These are phyloP conservation scores for Dicaeum eximium DNA, from an alignment of 2,113 vertebrate genomes.

Conservation along the genomic window DNA sequence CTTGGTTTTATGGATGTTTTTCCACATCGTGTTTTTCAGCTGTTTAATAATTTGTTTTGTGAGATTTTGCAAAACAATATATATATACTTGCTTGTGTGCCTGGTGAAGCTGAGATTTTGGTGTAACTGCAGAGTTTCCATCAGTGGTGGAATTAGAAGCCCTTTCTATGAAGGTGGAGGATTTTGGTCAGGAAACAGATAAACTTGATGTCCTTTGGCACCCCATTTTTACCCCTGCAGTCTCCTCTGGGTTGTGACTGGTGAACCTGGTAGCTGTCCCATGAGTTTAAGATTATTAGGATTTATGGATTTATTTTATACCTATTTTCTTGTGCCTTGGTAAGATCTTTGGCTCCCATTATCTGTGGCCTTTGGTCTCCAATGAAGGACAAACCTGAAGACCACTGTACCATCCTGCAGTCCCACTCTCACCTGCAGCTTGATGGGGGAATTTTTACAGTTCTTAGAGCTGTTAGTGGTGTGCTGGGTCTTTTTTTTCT, in stretches of 20 bases:
- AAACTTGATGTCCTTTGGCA: background rate
- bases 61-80: background rate
- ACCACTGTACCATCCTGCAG: background rate
- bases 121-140: background rate
- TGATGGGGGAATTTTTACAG: background rate
- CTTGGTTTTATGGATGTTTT: background rate
- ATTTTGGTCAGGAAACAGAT: background rate
- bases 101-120: background rate
- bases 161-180: background rate
- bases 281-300: background rate
- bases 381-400: background rate
- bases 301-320: background rate
- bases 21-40: background rate
- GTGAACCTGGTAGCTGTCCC: background rate
- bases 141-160: background rate
- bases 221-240: background rate
- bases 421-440: background rate
- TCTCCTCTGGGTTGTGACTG: background rate
- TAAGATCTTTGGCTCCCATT: background rate
- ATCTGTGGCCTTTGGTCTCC: background rate
- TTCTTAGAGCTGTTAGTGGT: background rate
- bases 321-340: background rate
- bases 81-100: background rate
- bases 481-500: background rate
- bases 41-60: background rate